Conservation (phyloP, 2,888 invertebrate genomes). For the Melinaea marsaeus region DNA sequence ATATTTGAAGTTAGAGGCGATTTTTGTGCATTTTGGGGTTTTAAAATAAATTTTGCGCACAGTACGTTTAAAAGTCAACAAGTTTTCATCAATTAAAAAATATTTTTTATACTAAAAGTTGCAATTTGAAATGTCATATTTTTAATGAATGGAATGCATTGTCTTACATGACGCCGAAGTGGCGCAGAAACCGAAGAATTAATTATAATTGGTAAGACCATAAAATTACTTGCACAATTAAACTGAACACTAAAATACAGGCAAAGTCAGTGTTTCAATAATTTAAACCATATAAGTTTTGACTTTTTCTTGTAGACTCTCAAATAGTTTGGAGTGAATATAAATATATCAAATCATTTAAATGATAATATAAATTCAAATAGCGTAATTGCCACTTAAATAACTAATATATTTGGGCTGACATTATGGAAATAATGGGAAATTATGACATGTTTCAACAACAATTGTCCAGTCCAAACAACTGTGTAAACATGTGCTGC, state of each 20-base stretch:
- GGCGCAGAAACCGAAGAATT: conserved; percentile 29
- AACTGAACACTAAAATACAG: conserved; percentile 24
- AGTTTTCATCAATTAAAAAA: too few species aligned
- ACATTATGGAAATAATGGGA: conserved; percentile 56
- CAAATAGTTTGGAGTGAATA: too few species aligned
- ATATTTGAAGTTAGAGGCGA: too few species aligned
- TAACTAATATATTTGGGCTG: conserved; percentile 18
- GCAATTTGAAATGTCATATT: conserved; percentile 13
- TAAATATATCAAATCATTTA: too few species aligned
- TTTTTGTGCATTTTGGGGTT: too few species aligned
- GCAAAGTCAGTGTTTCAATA: conserved; percentile 16
- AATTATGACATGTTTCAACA: conserved; percentile 59
- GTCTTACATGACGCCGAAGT: conserved; percentile 28
- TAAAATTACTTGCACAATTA: conserved; percentile 36
- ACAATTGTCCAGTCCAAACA: conserved; percentile 53
- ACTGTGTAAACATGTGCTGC: conserved; percentile 60
- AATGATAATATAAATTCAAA: too few species aligned
- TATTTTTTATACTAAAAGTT: too few species aligned
- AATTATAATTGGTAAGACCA: conserved; percentile 33
- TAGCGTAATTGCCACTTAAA: conserved; percentile 13
- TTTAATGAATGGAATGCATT: conserved; percentile 20
- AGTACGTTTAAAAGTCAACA: too few species aligned
- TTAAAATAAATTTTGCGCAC: too few species aligned
- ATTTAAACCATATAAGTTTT: conserved; percentile 6
- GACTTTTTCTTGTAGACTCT: neutral